These are phyloP conservation scores for Drosophila tristis DNA, from an alignment of 1,140 invertebrate species.

Conservation along the genomic window DNA sequence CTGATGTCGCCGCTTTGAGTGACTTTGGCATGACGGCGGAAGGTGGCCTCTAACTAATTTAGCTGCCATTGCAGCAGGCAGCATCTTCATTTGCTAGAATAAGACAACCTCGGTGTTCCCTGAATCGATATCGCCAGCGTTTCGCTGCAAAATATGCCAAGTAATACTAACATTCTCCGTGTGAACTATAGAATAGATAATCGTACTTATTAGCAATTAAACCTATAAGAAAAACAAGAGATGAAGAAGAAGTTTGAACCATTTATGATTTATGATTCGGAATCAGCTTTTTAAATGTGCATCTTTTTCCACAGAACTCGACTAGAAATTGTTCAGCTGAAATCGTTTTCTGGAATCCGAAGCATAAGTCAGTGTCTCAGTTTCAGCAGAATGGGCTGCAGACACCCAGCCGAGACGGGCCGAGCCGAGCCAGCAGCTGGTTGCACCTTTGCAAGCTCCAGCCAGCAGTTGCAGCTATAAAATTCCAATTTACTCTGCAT, in stretches of 20 bases:
- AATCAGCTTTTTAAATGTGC: no score
- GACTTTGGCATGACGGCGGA: conserved; percentile 60
- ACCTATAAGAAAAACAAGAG: background rate
- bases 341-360: conserved; percentile 16
- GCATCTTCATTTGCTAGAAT: conserved; percentile 61
- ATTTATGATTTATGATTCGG: no score
- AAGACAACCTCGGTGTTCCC: conserved; percentile 21
- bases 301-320: no score
- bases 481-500: conserved; percentile 79
- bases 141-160: no score
- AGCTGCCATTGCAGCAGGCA: conserved; percentile 59
- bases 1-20: conserved; percentile 63
- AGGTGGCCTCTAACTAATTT: conserved; percentile 74
- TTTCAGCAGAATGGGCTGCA: conserved; percentile 6
- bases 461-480: conserved; percentile 70
- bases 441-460: conserved; percentile 55
- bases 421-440: conserved; percentile 21
- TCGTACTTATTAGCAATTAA: background rate
- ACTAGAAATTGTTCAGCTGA: background rate
- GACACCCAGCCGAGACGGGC: no score
- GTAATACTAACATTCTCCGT: no score
- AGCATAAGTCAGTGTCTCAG: conserved; percentile 9
- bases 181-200: no score
- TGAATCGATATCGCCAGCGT: background rate
- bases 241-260: no score